Percentiles rank a stretch among this genome's conserved stretches.
These are phyloP conservation scores for Lordiphosa stackelbergi DNA, from an alignment of 1,140 invertebrate species.

Conservation along the genomic window DNA sequence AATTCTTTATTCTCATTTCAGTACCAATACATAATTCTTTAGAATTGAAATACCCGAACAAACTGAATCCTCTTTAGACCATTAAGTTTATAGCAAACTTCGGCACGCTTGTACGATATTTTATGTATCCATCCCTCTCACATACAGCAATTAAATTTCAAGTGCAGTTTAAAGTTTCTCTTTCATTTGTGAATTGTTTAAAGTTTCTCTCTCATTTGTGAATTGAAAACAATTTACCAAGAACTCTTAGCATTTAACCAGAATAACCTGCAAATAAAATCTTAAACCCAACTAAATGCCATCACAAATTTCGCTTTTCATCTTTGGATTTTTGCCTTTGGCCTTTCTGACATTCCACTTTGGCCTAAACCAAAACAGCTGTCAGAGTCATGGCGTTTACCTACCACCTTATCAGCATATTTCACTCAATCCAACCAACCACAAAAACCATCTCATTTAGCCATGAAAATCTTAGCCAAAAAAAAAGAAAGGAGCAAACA, in stretches of 20 bases:
- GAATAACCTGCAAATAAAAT: conserved; percentile 4
- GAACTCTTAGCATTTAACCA: conserved; percentile 3
- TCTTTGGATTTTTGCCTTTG: conserved; percentile 28
- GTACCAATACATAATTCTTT: too few relatives aligned
- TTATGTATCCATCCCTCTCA: too few relatives aligned
- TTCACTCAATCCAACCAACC: conserved; percentile 51
- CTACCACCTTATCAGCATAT: conserved; percentile 34
- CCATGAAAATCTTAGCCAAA: conserved; percentile 67
- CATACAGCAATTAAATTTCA: too few relatives aligned
- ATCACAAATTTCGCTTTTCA: conserved; percentile 46
- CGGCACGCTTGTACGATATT: too few relatives aligned
- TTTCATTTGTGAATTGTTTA: too few relatives aligned
- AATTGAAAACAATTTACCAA: too few relatives aligned
- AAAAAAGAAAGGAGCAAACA: conserved; percentile 9
- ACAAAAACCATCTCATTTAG: conserved; percentile 73
- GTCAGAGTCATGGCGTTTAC: conserved; percentile 39
- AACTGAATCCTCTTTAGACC: too few relatives aligned
- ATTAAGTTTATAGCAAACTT: too few relatives aligned
- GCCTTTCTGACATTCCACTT: conserved; percentile 48
- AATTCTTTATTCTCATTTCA: too few relatives aligned
- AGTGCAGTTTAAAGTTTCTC: too few relatives aligned
- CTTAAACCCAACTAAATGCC: conserved; percentile 15
- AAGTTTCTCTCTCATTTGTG: too few relatives aligned
- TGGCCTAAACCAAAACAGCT: conserved; percentile 42
- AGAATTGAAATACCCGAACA: too few relatives aligned